These are phyloP conservation scores for Petroica traversi DNA, from an alignment of 2,113 vertebrate genomes.

Conservation along the genomic window DNA sequence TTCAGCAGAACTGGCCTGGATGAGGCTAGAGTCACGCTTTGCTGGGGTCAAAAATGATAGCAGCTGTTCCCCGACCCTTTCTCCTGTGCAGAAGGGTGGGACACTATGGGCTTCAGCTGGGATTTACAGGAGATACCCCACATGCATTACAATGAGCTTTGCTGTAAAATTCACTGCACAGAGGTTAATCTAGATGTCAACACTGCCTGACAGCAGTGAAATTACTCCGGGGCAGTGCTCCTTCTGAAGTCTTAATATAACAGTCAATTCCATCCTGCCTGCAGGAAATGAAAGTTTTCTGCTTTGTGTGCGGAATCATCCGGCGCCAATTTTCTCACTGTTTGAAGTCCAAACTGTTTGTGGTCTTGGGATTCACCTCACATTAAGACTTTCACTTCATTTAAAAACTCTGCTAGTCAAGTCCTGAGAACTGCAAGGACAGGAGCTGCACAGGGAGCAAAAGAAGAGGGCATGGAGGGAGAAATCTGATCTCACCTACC, in stretches of 20 bases:
- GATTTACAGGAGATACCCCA: slow-evolving; percentile 57
- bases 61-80: not conserved
- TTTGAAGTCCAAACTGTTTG: slow-evolving; percentile 79
- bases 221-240: slow-evolving; percentile 76
- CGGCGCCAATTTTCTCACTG: slow-evolving; percentile 74
- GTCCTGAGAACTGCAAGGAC: not conserved
- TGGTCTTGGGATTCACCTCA: slow-evolving; percentile 73
- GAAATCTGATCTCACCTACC: slow-evolving; percentile 5
- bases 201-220: slow-evolving; percentile 74
- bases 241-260: slow-evolving; percentile 79
- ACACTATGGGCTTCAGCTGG: slow-evolving; percentile 26
- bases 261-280: slow-evolving; percentile 78
- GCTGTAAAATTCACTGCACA: slow-evolving; percentile 69
- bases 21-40: slow-evolving; percentile 8
- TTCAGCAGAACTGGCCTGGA: slow-evolving; percentile 45
- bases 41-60: slow-evolving; percentile 15
- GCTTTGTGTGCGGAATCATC: slow-evolving; percentile 76
- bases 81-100: slow-evolving; percentile 23
- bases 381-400: slow-evolving; percentile 64
- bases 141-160: slow-evolving; percentile 72
- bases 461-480: not conserved
- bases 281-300: slow-evolving; percentile 80
- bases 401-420: slow-evolving; percentile 50
- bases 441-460: not conserved
- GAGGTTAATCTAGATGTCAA: slow-evolving; percentile 83